Base-by-base conservation (phyloP, 2,888 invertebrate genomes). In the Gymnoscelis rufifasciata region DNA sequence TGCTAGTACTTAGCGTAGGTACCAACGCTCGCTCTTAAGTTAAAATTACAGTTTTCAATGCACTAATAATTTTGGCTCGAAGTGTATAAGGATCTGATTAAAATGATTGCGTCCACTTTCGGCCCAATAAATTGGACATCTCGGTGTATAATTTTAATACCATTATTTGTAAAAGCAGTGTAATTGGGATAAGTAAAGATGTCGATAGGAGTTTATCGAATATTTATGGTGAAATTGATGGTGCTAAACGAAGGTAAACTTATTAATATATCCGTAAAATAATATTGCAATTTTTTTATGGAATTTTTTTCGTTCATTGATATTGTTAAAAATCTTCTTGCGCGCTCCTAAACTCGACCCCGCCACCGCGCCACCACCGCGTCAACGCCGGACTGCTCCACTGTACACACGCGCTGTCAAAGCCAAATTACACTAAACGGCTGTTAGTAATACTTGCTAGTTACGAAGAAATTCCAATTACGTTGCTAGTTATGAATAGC, bases 31-130 rank as follows among this genome's bases (percentile, higher is more conserved):
- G 50, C 45, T 50, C 42, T 43, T 42, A 50, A 50, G 38, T 38
- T 62, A 66, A 66, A 81, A 84, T 81, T 77, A 83, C 71, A 65
- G 74, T 78, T 73, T 81, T 83, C 74, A 74, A 71, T 65, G 64
- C 60, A 60, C 64, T 73, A 71, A 74, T 76, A 78, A 78, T 80
- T 78, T 81, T 68, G 63, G 63, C 57, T 65, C 67, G 58, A 67
- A 66, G 68, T 69, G 70, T 68, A 74, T 68, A 73, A 76, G 74
- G 74, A 76, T 73, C 64, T 66, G 56, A 77, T 80, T 78, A 74
- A 74, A 73, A 66, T 75, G 65, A 79, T 86, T 82, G 80, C 68
- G 64, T 65, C 77, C 82, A 83, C 76, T 84, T 79, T 78, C 54
- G 68, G 52, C 15, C 40, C 64, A 59, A 71, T 83, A 78, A 50